Base-by-base conservation (phyloP, 1,140 invertebrate species). In the Hyles vespertilio region DNA sequence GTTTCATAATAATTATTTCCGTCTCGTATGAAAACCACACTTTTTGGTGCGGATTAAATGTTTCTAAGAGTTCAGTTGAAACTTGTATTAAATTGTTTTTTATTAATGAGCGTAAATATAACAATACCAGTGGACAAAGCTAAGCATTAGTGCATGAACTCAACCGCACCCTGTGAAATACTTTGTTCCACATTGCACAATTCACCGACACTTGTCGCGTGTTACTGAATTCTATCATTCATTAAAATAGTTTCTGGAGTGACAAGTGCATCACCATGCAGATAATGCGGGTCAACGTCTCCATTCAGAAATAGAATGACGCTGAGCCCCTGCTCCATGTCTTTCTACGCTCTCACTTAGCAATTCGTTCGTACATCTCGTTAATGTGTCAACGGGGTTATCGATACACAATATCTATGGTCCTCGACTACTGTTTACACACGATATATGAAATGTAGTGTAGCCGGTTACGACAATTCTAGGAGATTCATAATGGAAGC, bases 301-400 rank as follows among this genome's bases (percentile, higher is more conserved):
- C 65, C 33, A 53, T 59, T 70, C 74, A 64, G 70, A 87, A 87
- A 87, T 87, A 87, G 81, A 69, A 47, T 59, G 62, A 52, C 67
- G 61, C 66, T 70, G 65, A 67, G 68, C 63, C 74, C 72, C 72
- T 87, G 81, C 72, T 65, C 79, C 67, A 71, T 78, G 79, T 84
- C 74, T 80, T 65, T 87, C 81, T 61, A 72, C 81, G 70, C 69
- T 55, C 58, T 56, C 66, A 65, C 73, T 74, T 73, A 75, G 72
- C 75, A 67, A 74, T 77, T 74, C 71, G 69, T 76, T 78, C 69
- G 68, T 71, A 75, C 74, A 78, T 79, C 68, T 80, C 81, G 74
- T 87, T 80, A 81, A 84, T 79, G 66, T 81, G 78, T 84, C 84
- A 83, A 79, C 81, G 57, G 69, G 71, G 69, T 74, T 80, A 86